Percentiles rank a stretch among this genome's conserved stretches.
Conservation (phyloP, 2,113 vertebrate species). For the Crotalus tigris region DNA sequence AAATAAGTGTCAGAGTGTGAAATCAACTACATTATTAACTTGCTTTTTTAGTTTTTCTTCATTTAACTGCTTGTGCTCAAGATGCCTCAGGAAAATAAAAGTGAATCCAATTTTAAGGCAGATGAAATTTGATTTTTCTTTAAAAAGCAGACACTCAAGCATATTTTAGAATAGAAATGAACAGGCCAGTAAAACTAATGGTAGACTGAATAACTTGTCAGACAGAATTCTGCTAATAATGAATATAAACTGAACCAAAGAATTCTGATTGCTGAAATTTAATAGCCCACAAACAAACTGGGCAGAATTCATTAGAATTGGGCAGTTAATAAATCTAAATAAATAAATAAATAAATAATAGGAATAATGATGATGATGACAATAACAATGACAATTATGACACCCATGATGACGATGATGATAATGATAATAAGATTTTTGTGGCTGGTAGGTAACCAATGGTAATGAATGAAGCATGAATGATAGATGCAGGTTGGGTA, state of each 20-base stretch:
- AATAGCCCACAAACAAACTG: neutral
- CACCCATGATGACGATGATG: too few relatives aligned
- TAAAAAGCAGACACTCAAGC: neutral
- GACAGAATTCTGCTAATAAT: neutral
- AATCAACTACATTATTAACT: neutral
- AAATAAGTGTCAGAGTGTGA: constrained; percentile 10
- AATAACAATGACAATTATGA: too few relatives aligned
- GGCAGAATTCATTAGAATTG: neutral
- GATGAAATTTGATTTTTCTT: neutral
- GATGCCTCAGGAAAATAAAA: neutral
- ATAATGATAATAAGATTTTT: neutral
- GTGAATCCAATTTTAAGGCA: neutral
- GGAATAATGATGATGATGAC: too few relatives aligned
- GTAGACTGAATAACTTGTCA: neutral
- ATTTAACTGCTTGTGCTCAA: neutral
- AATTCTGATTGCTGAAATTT: neutral
- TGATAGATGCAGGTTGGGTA: neutral
- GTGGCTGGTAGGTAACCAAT: neutral
- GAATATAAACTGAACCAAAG: neutral
- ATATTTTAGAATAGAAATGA: constrained; percentile 1
- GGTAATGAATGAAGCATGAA: neutral
- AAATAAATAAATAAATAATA: neutral
- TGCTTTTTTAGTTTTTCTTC: neutral
- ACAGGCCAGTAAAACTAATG: neutral
- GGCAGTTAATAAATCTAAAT: neutral